A percentile compares a stretch with the other conserved stretches of the same genome.
Evolutionary conservation across 2,888 invertebrate genomes (phyloP).

Genomic region (Bhutanitis thaidina): DNA sequence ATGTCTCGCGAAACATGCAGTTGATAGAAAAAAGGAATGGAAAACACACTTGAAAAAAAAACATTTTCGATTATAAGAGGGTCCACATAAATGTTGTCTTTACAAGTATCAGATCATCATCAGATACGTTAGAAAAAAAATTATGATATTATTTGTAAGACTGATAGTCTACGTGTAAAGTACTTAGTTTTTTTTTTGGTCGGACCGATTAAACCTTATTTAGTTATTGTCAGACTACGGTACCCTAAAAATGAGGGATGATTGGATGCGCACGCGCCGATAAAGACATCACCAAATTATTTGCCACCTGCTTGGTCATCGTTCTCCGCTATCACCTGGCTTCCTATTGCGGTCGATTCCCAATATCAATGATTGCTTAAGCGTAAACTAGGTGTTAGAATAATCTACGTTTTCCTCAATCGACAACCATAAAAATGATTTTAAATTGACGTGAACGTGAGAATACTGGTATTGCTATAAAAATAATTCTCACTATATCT

Average conservation of each 20-base stretch:
- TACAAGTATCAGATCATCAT: too few species aligned
- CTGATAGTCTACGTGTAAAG: too few species aligned
- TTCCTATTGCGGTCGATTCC: slow-evolving; percentile 38
- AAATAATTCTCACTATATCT: background rate
- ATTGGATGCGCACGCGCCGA: slow-evolving; percentile 68
- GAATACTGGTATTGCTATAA: background rate
- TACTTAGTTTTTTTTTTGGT: too few species aligned
- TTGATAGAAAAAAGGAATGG: too few species aligned
- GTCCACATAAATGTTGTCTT: too few species aligned
- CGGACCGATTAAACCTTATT: too few species aligned
- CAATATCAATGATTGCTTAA: slow-evolving; percentile 29
- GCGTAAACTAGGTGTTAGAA: slow-evolving; percentile 14
- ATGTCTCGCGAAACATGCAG: too few species aligned
- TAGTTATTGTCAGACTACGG: too few species aligned
- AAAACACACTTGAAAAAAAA: too few species aligned
- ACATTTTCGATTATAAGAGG: too few species aligned
- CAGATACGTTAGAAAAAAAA: too few species aligned
- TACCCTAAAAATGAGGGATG: slow-evolving; percentile 20
- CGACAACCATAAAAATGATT: slow-evolving; percentile 2
- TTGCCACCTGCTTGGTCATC: slow-evolving; percentile 53
- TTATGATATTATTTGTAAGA: too few species aligned
- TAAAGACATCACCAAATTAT: slow-evolving; percentile 51
- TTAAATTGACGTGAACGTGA: background rate
- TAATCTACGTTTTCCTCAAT: slow-evolving; percentile 3
- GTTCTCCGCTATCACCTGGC: slow-evolving; percentile 45